Base-by-base conservation (phyloP, 2,797 vertebrate species). In the Stomatorhinus walkeri region DNA sequence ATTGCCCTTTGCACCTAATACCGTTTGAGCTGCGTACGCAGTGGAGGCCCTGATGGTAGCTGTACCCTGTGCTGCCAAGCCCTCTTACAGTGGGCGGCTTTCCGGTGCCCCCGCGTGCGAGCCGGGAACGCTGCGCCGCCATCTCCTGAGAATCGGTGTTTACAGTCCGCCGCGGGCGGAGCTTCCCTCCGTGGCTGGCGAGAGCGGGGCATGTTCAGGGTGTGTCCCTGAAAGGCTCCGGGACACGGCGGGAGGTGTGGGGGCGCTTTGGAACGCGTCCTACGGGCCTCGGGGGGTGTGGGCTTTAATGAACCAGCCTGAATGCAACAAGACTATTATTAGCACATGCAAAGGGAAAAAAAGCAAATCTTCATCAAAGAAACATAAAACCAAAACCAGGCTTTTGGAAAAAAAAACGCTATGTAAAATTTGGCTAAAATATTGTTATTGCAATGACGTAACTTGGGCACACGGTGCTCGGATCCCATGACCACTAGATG, bases 401-500 rank as follows among this genome's bases (percentile, higher is more conserved):
- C 40, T 81, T 81, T 46, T 81, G 76, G n/a, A 79, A 43, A 4
- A 79, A 12, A 64, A 46, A 81, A 81, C 6, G 76, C 36, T n/a
- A n/a, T 46, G 36, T 81, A 46, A 81, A 40, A 43, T 9, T n/a
- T 16, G 28, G 40, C 76, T 43, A 46, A 81, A 81, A 46, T 46
- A 46, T 81, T 81, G 40, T 19, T 81, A 43, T 46, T 81, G 8
- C 32, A 46, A 46, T 81, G 36, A 81, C 19, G 40, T 81, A 40
- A 81, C 40, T 81, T 81, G 16, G 64, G 76, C 76, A 81, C 36
- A n/a, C 19, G 19, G 19, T 43, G 16, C 12, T 16, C 16, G 40
- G 36, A 81, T 46, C 36, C 7, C 19, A 81, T 81, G 40, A 81
- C 76, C 76, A 81, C 76, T 81, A 81, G 76, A 81, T 81, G 76